Conservation (phyloP, 2,888 invertebrate species). For the Agrenia bidenticulata region DNA sequence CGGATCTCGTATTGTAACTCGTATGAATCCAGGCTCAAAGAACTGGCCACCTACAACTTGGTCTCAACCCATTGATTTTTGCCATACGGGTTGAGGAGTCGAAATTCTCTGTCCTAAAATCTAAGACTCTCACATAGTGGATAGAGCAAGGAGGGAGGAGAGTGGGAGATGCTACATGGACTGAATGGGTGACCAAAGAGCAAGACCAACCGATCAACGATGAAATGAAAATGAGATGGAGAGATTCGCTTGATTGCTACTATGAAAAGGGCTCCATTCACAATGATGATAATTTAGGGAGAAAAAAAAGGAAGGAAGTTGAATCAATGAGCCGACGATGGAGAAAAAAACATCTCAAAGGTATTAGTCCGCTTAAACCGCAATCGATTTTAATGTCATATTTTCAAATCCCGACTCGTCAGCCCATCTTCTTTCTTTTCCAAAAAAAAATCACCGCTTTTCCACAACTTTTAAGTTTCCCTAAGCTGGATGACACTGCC, state of each 20-base stretch:
- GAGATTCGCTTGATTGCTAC: conserved; percentile 16
- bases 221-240: conserved; percentile 13
- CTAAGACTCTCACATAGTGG: too few relatives aligned
- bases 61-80: conserved; percentile 3
- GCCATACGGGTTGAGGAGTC: not conserved
- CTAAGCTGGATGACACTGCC: too few relatives aligned
- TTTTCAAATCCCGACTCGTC: too few relatives aligned
- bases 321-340: conserved; percentile 18
- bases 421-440: too few relatives aligned
- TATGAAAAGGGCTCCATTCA: not conserved
- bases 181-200: not conserved
- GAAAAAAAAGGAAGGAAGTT: conserved; percentile 1
- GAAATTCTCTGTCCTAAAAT: too few relatives aligned
- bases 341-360: not conserved
- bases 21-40: not conserved
- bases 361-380: too few relatives aligned
- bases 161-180: not conserved
- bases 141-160: too few relatives aligned
- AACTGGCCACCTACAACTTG: conserved; percentile 9
- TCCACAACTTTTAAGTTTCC: too few relatives aligned
- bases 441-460: too few relatives aligned
- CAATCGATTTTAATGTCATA: too few relatives aligned
- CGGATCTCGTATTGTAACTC: not conserved
- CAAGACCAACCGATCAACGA: conserved; percentile 1
- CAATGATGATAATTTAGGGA: conserved; percentile 5